phyloP scores from a whole-genome alignment of 2,888 invertebrate genomes.

The Noctua pronuba region DNA sequence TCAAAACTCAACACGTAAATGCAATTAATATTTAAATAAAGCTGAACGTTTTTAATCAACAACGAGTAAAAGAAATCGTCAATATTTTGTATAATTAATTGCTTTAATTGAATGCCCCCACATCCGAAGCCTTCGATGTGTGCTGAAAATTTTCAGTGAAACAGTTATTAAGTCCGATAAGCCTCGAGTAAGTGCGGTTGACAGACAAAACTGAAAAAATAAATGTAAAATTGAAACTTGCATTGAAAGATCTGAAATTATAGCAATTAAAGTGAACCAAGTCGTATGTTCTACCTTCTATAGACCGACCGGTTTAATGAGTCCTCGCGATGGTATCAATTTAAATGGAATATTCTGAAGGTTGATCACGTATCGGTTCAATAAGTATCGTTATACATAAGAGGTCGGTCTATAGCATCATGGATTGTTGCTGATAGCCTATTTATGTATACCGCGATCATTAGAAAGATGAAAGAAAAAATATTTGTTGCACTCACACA shows the following conservation, averaged over 20 bases:
- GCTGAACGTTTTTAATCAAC: slow-evolving; percentile 19
- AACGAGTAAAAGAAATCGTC: slow-evolving; percentile 33
- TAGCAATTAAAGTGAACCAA: neutral
- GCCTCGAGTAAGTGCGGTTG: slow-evolving; percentile 8
- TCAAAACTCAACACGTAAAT: neutral
- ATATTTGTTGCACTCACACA: neutral
- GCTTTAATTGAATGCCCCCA: slow-evolving; percentile 38
- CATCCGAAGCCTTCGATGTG: slow-evolving; percentile 4
- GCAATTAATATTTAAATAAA: slow-evolving; percentile 30
- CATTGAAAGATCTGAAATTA: neutral
- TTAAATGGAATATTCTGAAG: too few relatives aligned
- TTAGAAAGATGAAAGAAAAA: neutral
- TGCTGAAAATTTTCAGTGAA: slow-evolving; percentile 34
- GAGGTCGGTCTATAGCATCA: neutral
- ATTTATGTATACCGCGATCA: neutral
- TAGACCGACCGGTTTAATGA: too few relatives aligned
- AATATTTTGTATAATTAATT: slow-evolving; percentile 52
- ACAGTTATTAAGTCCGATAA: slow-evolving; percentile 32
- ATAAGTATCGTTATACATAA: too few relatives aligned
- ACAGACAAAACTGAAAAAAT: slow-evolving; percentile 26
- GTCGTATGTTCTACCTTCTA: too few relatives aligned
- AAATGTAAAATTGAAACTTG: slow-evolving; percentile 7
- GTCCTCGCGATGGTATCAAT: too few relatives aligned
- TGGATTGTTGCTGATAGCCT: neutral
- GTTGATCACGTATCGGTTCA: too few relatives aligned